Conservation (phyloP, 2,113 vertebrate species). For the Cervus canadensis region DNA sequence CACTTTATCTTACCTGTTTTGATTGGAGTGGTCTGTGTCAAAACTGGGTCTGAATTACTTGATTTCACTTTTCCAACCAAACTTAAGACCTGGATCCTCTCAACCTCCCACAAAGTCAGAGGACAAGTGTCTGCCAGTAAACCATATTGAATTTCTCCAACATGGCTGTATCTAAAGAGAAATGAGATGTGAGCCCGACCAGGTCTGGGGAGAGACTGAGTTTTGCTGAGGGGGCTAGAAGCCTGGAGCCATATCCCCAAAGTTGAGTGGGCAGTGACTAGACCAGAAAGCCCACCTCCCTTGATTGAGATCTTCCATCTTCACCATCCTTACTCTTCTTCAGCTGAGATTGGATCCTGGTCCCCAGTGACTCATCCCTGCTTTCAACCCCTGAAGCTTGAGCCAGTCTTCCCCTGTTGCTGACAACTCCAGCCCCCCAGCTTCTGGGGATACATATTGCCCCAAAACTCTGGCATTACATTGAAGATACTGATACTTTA, state of each 20-base stretch:
- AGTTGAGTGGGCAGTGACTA: not conserved
- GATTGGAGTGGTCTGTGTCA: not conserved
- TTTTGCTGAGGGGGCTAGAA: not conserved
- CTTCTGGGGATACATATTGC: not conserved
- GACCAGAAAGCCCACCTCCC: not conserved
- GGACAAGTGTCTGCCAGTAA: not conserved
- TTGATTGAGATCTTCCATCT: not conserved
- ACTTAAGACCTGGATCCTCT: not conserved
- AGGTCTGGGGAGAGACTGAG: not conserved
- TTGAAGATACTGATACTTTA: not conserved
- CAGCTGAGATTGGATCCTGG: not conserved
- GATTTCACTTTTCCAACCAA: not conserved
- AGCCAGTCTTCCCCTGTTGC: not conserved
- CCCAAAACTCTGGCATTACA: not conserved
- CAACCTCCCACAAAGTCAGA: not conserved
- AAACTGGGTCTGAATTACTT: not conserved
- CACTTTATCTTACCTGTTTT: not conserved
- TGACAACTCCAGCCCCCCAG: not conserved
- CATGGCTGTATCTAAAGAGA: not conserved
- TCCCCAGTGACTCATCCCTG: not conserved
- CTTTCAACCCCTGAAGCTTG: fast-evolving
- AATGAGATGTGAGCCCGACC: not conserved
- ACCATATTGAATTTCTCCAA: not conserved
- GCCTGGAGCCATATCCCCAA: not conserved
- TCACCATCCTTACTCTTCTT: not conserved